Conservation (phyloP, 1,140 invertebrate species). For the Drosophila azteca region DNA sequence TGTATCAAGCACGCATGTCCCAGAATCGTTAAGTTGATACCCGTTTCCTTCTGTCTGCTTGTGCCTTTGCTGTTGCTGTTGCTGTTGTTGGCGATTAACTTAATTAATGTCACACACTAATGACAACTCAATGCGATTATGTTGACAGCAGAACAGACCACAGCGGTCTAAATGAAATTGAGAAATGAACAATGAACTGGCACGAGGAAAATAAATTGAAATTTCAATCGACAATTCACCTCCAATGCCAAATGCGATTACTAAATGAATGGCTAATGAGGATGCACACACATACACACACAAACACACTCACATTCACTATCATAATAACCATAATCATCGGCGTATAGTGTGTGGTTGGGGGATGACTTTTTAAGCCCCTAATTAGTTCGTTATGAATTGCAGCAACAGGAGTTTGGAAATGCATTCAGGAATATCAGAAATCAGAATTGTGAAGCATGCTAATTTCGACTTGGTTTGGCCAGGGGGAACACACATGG, state of each 20-base stretch:
- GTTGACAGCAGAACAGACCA: constrained; percentile 57
- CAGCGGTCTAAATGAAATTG: constrained; percentile 61
- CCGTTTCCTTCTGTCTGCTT: background rate
- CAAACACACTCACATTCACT: background rate
- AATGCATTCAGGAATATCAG: background rate
- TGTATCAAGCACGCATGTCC: constrained; percentile 57
- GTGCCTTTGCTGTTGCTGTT: constrained; percentile 12
- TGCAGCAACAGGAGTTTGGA: constrained; percentile 29
- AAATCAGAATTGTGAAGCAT: constrained; percentile 42
- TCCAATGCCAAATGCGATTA: constrained; percentile 52
- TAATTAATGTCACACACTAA: constrained; percentile 82
- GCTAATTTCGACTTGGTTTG: constrained; percentile 8
- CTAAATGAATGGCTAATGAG: constrained; percentile 72
- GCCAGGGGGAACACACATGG: constrained; percentile 4
- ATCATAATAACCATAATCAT: constrained; percentile 6
- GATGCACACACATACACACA: constrained; percentile 2
- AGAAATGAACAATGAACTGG: constrained; percentile 58
- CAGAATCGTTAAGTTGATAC: constrained; percentile 11
- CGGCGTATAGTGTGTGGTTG: background rate
- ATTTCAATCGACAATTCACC: constrained; percentile 57
- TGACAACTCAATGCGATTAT: constrained; percentile 81
- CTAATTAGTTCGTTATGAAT: constrained; percentile 76
- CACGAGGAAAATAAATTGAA: constrained; percentile 64
- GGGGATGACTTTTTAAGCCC: constrained; percentile 56
- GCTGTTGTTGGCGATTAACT: constrained; percentile 68